Conservation (phyloP, 2,888 invertebrate genomes). For the Hyles lineata region DNA sequence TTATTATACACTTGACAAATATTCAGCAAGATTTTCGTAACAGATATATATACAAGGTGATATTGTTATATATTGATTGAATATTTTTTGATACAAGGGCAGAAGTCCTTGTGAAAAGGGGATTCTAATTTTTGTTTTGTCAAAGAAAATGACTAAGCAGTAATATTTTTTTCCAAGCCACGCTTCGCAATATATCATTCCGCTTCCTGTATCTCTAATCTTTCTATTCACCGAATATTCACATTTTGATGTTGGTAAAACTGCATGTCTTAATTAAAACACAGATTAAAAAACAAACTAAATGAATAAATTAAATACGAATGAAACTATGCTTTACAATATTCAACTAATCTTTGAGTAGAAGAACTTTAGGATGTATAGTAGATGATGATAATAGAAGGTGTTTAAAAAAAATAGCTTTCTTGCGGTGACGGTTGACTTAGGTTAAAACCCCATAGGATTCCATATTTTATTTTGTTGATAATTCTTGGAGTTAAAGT, state of each 20-base stretch:
- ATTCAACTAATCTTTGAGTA: constrained; percentile 40
- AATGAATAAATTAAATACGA: constrained; percentile 41
- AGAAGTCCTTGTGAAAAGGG: not conserved
- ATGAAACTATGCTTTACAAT: constrained; percentile 44
- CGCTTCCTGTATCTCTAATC: constrained; percentile 4
- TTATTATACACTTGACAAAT: no score
- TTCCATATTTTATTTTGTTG: no score
- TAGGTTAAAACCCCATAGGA: no score
- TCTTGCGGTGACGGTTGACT: no score
- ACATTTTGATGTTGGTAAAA: constrained; percentile 2
- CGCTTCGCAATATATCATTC: constrained; percentile 11
- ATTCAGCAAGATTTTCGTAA: no score
- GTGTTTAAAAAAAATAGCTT: no score
- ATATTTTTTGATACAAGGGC: not conserved
- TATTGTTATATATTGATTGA: no score
- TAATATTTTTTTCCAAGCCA: constrained; percentile 5
- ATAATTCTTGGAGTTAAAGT: no score
- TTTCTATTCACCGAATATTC: not conserved
- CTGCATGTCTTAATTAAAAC: constrained; percentile 25
- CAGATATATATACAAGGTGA: no score
- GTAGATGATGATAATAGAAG: no score
- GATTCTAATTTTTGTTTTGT: not conserved
- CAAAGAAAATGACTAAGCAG: not conserved
- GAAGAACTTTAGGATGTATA: not conserved
- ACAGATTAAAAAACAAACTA: constrained; percentile 38